phyloP scores from a whole-genome alignment of 2,797 vertebrate genomes.

The Amazona ochrocephala region DNA sequence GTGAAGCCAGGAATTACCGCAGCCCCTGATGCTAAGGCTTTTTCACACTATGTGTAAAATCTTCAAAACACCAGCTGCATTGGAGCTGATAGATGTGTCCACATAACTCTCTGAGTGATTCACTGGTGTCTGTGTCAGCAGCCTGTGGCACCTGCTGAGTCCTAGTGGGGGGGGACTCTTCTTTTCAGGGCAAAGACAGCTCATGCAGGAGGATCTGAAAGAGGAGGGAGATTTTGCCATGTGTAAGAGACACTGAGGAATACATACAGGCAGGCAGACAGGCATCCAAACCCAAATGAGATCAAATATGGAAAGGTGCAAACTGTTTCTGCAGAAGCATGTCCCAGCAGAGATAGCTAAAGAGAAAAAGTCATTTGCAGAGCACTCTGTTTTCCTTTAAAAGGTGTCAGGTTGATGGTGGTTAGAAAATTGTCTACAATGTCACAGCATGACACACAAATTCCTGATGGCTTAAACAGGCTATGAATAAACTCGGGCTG shows the following conservation, averaged over 20 bases:
- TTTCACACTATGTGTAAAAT: neutral
- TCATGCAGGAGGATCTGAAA: neutral
- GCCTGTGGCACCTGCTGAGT: accelerated
- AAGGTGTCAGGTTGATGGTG: neutral
- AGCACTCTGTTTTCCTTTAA: neutral
- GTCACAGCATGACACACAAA: neutral
- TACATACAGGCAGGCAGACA: neutral
- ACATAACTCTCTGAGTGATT: neutral
- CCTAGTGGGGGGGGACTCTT: too few species aligned
- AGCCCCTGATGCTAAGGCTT: neutral
- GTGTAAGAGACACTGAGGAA: neutral
- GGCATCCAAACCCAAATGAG: neutral
- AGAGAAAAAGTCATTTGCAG: neutral
- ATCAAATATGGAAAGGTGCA: neutral
- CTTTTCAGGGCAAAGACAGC: neutral
- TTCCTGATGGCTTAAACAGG: neutral
- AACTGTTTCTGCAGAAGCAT: neutral
- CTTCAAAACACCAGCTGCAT: neutral
- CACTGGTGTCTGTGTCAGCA: neutral
- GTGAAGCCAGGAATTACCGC: neutral
- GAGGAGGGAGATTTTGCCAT: neutral
- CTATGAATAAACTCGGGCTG: neutral
- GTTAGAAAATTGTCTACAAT: neutral
- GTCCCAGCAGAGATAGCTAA: neutral
- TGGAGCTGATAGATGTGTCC: neutral